Evolutionary conservation across 2,888 invertebrate genomes (phyloP), one percentile per base, ranked within the genome.

Genomic region (Cynaeus angustus): DNA sequence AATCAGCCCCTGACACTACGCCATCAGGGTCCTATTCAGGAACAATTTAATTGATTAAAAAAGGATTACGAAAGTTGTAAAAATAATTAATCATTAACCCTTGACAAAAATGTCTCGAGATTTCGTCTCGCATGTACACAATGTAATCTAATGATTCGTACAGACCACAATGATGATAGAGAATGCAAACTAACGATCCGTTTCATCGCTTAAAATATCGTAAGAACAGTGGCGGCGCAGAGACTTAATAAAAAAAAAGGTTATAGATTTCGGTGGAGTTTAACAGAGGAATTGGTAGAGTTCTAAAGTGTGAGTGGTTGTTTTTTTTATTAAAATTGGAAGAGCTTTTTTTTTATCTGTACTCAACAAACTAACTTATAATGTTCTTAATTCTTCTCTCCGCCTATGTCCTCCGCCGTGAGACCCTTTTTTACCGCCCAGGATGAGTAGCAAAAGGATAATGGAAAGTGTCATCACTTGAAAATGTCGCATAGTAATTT

Each of bases 1-100:
- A 78, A 78, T 76, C 77, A 77, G 69, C 74, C 74, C 73, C 66
- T 75, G 78, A 77, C 77, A 77, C 73, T 72, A 71, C 46, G 33
- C 72, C 77, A 79, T 80, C 78, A 77, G 74, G 75, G 75, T 62
- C 65, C 77, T 73, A 80, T 80, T 80, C 78, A 81, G 72, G 53
- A 71, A 70, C 72, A 75, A 75, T 78, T 80, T 80, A 82, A 83
- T 83, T 83, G 83, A 83, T 83, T 83, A 81, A 81, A 82, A 82
- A 81, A 79, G 80, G 78, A 82, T 82, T 82, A 83, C 80, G 67
- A 78, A 79, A 79, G 78, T 78, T 78, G 78, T 78, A 79, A 80
- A 81, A 80, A 83, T 83, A 83, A 83, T 83, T 83, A 83, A 83
- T 83, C 82, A 83, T 81, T 82, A 83, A 81, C 80, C 82, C 82